These are phyloP conservation scores for Xestoiulus laeticollis DNA, from an alignment of 2,888 invertebrate genomes.

Conservation along the genomic window DNA sequence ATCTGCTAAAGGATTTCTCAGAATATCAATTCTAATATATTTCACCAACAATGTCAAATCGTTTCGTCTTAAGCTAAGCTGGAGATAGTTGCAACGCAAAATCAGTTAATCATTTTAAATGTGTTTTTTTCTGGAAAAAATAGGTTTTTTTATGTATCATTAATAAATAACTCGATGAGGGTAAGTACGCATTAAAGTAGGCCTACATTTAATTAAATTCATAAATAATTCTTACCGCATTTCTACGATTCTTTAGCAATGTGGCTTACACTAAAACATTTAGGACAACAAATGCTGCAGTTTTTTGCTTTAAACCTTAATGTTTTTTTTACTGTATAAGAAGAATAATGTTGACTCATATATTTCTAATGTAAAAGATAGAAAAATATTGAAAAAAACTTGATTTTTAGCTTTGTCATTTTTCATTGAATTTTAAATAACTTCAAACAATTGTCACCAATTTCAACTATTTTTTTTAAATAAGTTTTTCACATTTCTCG, in stretches of 20 bases:
- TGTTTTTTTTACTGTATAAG: not conserved
- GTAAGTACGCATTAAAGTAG: slow-evolving; percentile 29
- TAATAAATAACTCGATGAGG: not conserved
- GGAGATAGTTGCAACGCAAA: not conserved
- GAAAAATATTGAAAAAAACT: too few species aligned
- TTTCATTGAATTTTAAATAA: too few species aligned
- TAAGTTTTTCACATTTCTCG: too few species aligned
- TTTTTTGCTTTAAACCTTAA: too few species aligned
- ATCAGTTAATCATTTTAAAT: not conserved
- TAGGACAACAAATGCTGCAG: too few species aligned
- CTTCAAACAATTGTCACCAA: too few species aligned
- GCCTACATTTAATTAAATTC: slow-evolving; percentile 7
- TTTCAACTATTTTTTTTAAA: too few species aligned
- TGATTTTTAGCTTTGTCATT: too few species aligned
- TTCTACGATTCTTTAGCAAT: not conserved
- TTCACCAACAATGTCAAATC: not conserved
- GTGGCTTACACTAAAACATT: not conserved
- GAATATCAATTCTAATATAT: not conserved
- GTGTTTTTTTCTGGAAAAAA: not conserved
- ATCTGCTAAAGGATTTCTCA: not conserved
- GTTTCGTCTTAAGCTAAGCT: not conserved
- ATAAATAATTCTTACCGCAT: not conserved
- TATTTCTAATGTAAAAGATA: too few species aligned
- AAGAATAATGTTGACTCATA: too few species aligned
- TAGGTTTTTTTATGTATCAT: not conserved